Base-by-base conservation (phyloP, 2,888 invertebrate genomes). In the Thumatha senex region DNA sequence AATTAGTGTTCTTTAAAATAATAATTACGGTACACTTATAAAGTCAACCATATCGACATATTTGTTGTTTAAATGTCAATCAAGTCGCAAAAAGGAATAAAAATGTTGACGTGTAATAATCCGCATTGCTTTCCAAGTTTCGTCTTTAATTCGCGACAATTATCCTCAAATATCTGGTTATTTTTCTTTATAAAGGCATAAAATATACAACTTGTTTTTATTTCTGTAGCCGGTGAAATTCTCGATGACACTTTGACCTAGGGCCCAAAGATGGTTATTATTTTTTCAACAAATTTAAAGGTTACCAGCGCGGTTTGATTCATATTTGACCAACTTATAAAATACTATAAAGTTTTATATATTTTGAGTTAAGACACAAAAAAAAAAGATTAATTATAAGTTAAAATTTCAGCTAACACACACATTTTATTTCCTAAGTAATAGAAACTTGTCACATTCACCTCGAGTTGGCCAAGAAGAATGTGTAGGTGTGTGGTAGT, bases 21-120 rank as follows among this genome's bases (percentile, higher is more conserved):
- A 9, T 15, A 42, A 31, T 33, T 33, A 15, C 18, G n/a, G n/a
- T n/a, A n/a, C 1, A 33, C 40, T 24, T 24, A 4, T 4, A 35
- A 9, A 30, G 24, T 12, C 11, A 35, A 13, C 9, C 7, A 35
- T 40, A 31, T 13, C 18, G n/a, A 35, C 24, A 29, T 43, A 43
- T 35, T 31, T 46, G 12, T 46, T 29, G 18, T 18, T 46, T 33
- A 42, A 55, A 56, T 61, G 45, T 46, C 42, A 11, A 35, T 8
- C 18, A 15, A 7, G 0, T 34, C 18, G 18, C 9, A 15, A 2
- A 15, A 40, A 13, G 13, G 7, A 34, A n/a, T n/a, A n/a, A 48
- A 51, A 55, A 41, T 13, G 8, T 39, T 1, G 30, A 14, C 12
- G n/a, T 15, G 9, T 29, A n/a, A 36, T 8, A 29, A 34, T 11